These are phyloP conservation scores for Gryllus longicercus DNA, from an alignment of 2,888 invertebrate genomes.

Conservation along the genomic window DNA sequence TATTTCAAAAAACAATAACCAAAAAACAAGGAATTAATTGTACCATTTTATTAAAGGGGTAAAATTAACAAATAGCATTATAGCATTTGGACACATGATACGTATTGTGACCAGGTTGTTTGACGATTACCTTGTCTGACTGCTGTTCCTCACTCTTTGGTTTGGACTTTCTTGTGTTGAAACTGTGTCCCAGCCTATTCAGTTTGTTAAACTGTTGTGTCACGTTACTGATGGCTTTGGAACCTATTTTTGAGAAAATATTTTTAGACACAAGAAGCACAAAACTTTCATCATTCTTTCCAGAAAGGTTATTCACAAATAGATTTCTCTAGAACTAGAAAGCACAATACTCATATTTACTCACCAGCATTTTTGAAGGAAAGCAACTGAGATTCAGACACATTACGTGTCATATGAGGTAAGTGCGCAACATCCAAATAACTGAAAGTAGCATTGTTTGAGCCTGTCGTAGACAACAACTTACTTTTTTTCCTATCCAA, in stretches of 20 bases:
- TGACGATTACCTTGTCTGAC: not conserved
- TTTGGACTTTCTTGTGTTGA: constrained; percentile 52
- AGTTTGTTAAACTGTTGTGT: constrained; percentile 83
- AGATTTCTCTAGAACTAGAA: too few species aligned
- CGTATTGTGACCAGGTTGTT: too few species aligned
- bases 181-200: constrained; percentile 65
- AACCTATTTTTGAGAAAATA: constrained; percentile 54
- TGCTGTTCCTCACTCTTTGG: not conserved
- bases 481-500: constrained; percentile 67
- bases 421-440: constrained; percentile 36
- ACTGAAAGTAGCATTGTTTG: constrained; percentile 38
- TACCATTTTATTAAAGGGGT: too few species aligned
- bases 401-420: constrained; percentile 62
- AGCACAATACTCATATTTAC: constrained; percentile 38
- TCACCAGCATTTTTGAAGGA: constrained; percentile 72
- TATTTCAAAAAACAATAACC: too few species aligned
- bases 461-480: constrained; percentile 49
- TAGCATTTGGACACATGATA: too few species aligned
- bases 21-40: too few species aligned
- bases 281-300: too few species aligned
- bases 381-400: constrained; percentile 84
- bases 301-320: too few species aligned
- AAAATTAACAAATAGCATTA: too few species aligned
- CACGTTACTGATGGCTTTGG: constrained; percentile 81
- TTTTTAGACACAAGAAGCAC: too few species aligned